Evolutionary conservation across 1,140 invertebrate species (phyloP).

Genomic region (Drosophila eugracilis): DNA sequence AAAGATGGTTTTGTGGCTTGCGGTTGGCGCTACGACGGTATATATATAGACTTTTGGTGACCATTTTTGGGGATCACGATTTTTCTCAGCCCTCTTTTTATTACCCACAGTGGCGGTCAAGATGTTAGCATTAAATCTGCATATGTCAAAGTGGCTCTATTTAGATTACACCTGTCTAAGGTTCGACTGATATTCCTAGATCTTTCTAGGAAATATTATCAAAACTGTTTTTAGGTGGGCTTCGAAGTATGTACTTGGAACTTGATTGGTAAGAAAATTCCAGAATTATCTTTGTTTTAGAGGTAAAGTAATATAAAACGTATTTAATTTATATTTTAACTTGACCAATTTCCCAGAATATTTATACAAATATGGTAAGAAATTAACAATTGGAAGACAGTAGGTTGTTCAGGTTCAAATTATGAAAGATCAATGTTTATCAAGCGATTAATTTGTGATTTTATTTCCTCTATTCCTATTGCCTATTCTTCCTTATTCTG

Average conservation of each 20-base stretch:
- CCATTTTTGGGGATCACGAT: constrained; percentile 38
- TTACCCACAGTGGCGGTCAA: constrained; percentile 8
- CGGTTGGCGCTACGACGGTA: constrained; percentile 6
- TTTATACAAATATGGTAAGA: no score
- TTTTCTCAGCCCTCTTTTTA: constrained; percentile 29
- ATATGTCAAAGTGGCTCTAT: neutral
- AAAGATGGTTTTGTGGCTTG: constrained; percentile 42
- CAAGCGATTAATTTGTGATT: no score
- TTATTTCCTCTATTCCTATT: no score
- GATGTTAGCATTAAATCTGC: constrained; percentile 1
- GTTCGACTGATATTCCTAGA: neutral
- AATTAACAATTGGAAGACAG: no score
- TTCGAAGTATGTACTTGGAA: neutral
- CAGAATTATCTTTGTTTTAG: no score
- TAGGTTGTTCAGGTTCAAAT: no score
- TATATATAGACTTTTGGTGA: constrained; percentile 16
- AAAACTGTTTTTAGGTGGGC: neutral
- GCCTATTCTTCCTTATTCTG: no score
- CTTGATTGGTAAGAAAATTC: no score
- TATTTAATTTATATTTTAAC: no score
- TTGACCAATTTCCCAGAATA: no score
- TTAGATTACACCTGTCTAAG: constrained; percentile 5
- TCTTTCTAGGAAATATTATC: neutral
- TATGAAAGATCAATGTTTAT: no score
- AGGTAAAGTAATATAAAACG: no score